Evolutionary conservation across 2,797 vertebrate species (phyloP).

Genomic region (Gambusia yucatana): DNA sequence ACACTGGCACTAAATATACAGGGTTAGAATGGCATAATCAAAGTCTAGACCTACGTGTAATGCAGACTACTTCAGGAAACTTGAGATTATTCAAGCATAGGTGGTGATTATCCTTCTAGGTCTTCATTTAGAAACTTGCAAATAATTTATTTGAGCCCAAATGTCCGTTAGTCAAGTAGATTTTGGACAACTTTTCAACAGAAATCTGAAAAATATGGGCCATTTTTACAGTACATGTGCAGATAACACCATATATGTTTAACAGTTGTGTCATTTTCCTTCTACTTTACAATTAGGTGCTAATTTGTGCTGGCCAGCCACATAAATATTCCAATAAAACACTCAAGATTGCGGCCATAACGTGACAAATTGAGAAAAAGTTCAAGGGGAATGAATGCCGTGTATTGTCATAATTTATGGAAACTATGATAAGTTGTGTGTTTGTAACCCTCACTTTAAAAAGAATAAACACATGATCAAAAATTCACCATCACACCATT

Average conservation of each 20-base stretch:
- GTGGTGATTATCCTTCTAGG: background rate
- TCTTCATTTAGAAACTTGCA: background rate
- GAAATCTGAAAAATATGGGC: background rate
- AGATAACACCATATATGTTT: background rate
- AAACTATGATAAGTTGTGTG: background rate
- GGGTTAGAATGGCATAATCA: background rate
- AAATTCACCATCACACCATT: conserved; percentile 7
- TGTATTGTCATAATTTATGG: background rate
- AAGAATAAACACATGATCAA: conserved; percentile 23
- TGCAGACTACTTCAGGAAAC: background rate
- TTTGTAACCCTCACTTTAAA: conserved; percentile 9
- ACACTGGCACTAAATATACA: background rate
- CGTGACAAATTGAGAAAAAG: background rate
- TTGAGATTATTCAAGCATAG: background rate
- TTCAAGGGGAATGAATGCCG: background rate
- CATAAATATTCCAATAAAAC: conserved; percentile 1
- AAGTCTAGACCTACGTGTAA: background rate
- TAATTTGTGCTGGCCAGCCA: background rate
- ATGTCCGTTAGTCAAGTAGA: background rate
- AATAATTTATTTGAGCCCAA: background rate
- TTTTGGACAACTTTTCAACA: background rate
- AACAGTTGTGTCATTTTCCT: background rate
- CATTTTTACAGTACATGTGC: background rate
- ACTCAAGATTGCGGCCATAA: background rate
- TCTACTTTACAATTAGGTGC: background rate